Evolutionary conservation across 2,888 invertebrate species (phyloP), one percentile per base, ranked within the genome.

Genomic region (Nemapogon koenigi): DNA sequence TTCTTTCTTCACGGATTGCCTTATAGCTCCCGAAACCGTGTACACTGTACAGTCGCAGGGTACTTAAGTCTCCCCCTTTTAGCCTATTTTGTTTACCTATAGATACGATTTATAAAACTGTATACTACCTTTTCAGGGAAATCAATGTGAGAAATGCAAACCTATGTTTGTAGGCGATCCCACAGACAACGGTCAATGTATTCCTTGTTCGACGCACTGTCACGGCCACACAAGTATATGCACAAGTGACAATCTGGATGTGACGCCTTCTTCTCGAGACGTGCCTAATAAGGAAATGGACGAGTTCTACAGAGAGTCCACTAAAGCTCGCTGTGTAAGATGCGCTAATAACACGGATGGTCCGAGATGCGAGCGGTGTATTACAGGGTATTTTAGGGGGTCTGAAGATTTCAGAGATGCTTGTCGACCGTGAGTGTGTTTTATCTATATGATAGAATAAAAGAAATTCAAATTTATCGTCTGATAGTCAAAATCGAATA

Each of bases 81-180:
- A n/a, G 6, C 6, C 6, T 10, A 22, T 22, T 7, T 22, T 22
- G 10, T 22, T 22, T 7, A 10, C 22, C 6, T 31, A 15, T 29
- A 13, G 8, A 26, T 39, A 15, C 8, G 22, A 11, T 14, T 40
- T 14, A 39, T 17, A 17, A n/a, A 8, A 16, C 37, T 39, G 7
- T 36, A 30, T 27, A 40, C 37, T 31, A 41, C 43, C 19, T 38
- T 55, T 60, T 7, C 58, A 89, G 86, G 96, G 95, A 3, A 82
- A 82, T n/a, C 92, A 92, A 62, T 97, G 97, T 57, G 90, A 94
- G 55, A 89, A 90, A 60, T 97, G 97, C 62, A 86, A 90, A 58
- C 91, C 92, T 0, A 81, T 94, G 39, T 97, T 88, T 69, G 97
- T 97, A 16, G 96, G 97, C 7, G 91, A 96, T 68, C 95, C 97